These are phyloP conservation scores for Copidosoma aretas DNA, from an alignment of 2,888 invertebrate genomes.

Conservation along the genomic window DNA sequence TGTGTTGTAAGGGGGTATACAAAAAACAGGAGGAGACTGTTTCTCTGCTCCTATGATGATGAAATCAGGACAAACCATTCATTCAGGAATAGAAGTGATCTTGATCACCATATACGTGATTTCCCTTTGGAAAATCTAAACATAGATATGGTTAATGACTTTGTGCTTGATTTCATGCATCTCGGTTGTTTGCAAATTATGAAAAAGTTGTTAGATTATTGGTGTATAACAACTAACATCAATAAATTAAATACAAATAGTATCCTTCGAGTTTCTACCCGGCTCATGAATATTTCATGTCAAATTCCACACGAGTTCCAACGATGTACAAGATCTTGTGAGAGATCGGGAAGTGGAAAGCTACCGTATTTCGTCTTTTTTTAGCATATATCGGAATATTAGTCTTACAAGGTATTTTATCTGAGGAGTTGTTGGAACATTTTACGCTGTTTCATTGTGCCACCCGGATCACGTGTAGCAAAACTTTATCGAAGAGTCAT, in stretches of 20 bases:
- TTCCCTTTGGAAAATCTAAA: conserved; percentile 22
- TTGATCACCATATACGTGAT: background rate
- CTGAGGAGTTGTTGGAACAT: conserved; percentile 21
- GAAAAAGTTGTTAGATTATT: conserved; percentile 23
- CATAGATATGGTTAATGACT: conserved; percentile 24
- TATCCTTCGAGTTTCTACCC: background rate
- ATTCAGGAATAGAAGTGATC: background rate
- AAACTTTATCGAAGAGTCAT: conserved; percentile 11
- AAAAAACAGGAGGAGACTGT: background rate
- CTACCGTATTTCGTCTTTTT: conserved; percentile 35
- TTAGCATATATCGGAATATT: conserved; percentile 32
- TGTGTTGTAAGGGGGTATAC: background rate
- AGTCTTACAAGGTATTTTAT: conserved; percentile 24
- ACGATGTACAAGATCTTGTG: conserved; percentile 26
- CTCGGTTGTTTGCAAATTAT: conserved; percentile 24
- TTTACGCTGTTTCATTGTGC: conserved; percentile 31
- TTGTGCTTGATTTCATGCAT: conserved; percentile 34
- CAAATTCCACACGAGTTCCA: conserved; percentile 31
- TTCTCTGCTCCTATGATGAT: background rate
- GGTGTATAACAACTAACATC: conserved; percentile 9
- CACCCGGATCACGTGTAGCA: conserved; percentile 30
- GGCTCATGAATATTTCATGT: conserved; percentile 3
- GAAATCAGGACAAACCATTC: background rate
- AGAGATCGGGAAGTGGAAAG: conserved; percentile 32
- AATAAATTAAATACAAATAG: background rate